Percentiles rank a stretch among this genome's conserved stretches.
Conservation (phyloP, 2,888 invertebrate genomes). For the Synanthedon vespiformis region DNA sequence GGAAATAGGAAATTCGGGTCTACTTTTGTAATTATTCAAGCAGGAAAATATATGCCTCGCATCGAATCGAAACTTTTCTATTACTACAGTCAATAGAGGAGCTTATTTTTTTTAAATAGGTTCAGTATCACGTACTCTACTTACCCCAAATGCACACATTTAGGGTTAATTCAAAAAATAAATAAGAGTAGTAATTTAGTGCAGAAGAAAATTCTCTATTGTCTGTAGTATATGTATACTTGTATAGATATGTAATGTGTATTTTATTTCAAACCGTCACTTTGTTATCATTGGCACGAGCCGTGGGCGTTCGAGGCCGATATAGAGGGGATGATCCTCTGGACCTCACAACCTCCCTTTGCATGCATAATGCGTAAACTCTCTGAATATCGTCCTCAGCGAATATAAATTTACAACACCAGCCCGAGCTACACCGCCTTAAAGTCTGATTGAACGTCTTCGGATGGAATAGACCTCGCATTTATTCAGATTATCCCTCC, state of each 20-base stretch:
- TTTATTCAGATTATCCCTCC: conserved; percentile 42
- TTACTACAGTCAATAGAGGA: too few relatives aligned
- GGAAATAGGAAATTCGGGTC: too few relatives aligned
- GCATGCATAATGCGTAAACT: conserved; percentile 48
- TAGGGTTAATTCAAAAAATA: too few relatives aligned
- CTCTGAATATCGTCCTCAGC: conserved; percentile 37
- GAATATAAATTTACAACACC: conserved; percentile 47
- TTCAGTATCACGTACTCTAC: too few relatives aligned
- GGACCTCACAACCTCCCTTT: conserved; percentile 39
- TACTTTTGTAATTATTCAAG: too few relatives aligned
- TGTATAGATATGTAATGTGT: neutral
- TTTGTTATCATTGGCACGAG: neutral
- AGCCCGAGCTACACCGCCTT: conserved; percentile 26
- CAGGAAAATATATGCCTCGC: too few relatives aligned
- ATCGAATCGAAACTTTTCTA: neutral
- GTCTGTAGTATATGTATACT: too few relatives aligned
- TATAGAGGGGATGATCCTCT: conserved; percentile 14
- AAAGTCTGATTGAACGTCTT: conserved; percentile 43
- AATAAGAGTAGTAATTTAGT: too few relatives aligned
- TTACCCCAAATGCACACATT: too few relatives aligned
- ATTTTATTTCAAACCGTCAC: neutral
- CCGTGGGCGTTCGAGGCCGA: neutral
- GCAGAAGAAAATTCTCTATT: too few relatives aligned
- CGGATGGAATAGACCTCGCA: conserved; percentile 31
- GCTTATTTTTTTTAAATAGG: too few relatives aligned